These are phyloP conservation scores for Zaprionus ghesquierei DNA, from an alignment of 1,140 invertebrate species.

Conservation along the genomic window DNA sequence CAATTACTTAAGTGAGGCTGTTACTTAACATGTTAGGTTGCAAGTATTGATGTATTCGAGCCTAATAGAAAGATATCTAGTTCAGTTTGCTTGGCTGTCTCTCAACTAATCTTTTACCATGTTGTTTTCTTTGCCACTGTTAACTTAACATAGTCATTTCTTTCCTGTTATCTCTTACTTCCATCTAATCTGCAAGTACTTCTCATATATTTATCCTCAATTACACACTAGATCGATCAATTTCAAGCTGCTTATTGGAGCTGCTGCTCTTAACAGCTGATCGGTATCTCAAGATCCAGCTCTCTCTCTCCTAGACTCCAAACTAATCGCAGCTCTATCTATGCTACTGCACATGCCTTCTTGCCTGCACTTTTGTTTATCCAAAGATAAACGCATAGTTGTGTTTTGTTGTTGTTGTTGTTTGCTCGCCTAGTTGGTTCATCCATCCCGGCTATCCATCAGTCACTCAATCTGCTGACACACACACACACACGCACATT, in stretches of 20 bases:
- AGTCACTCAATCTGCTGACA: conserved; percentile 60
- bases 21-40: too few species aligned
- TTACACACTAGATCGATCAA: not conserved
- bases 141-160: not conserved
- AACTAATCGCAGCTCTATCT: not conserved
- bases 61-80: too few species aligned
- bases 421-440: conserved; percentile 24
- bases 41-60: too few species aligned
- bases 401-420: conserved; percentile 24
- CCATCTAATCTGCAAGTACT: not conserved
- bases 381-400: conserved; percentile 59
- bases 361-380: conserved; percentile 51
- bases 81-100: too few species aligned
- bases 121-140: too few species aligned
- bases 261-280: conserved; percentile 6
- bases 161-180: too few species aligned
- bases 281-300: not conserved
- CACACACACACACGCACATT: conserved; percentile 47
- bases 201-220: not conserved
- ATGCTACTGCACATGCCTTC: conserved; percentile 53
- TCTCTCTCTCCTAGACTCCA: too few species aligned
- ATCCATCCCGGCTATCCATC: conserved; percentile 46
- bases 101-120: too few species aligned
- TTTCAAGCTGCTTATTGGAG: not conserved
- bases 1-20: not conserved